These are phyloP conservation scores for Sciurus niger DNA, from an alignment of 2,113 vertebrate species.

Conservation along the genomic window DNA sequence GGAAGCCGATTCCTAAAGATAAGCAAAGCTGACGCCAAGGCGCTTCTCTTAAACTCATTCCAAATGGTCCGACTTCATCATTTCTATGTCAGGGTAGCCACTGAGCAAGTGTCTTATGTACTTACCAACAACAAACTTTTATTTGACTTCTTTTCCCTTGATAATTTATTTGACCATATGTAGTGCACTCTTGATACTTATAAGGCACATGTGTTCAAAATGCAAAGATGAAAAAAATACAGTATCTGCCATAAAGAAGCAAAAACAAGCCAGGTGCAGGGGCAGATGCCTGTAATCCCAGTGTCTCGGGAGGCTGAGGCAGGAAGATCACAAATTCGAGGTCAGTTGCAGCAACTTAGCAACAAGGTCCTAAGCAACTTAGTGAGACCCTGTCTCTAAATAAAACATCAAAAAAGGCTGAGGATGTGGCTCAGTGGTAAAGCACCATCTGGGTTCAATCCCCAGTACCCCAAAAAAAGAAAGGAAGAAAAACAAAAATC, in stretches of 20 bases:
- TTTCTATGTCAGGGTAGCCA: neutral
- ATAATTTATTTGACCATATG: neutral
- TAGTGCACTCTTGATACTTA: neutral
- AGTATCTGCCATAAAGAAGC: neutral
- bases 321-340: neutral
- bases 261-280: no score
- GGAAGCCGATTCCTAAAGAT: neutral
- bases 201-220: neutral
- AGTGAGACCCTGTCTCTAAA: neutral
- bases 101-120: neutral
- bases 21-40: neutral
- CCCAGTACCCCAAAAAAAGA: neutral
- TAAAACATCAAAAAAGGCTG: neutral
- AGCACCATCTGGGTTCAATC: neutral
- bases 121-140: constrained; percentile 16
- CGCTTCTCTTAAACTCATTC: neutral
- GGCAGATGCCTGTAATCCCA: no score
- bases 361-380: no score
- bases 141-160: neutral
- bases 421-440: neutral
- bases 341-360: neutral
- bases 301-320: neutral
- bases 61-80: neutral
- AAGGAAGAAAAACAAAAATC: neutral
- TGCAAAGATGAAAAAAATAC: neutral